phyloP scores from a whole-genome alignment of 2,113 vertebrate species.

The Xiphias gladius region DNA sequence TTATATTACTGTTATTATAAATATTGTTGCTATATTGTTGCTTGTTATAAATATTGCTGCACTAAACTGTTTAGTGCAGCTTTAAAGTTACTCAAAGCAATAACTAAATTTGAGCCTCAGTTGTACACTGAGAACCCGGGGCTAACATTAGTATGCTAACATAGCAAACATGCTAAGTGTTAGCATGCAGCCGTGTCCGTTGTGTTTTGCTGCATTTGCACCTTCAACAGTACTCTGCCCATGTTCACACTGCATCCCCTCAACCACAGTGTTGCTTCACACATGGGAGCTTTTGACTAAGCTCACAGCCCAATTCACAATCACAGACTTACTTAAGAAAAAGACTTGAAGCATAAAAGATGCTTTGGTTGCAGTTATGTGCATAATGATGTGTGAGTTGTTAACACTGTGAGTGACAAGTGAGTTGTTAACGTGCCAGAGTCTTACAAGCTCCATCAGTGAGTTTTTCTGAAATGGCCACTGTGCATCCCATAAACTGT shows the following conservation, averaged over 20 bases:
- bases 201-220: no score
- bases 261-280: not conserved
- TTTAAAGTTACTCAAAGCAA: not conserved
- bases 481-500: not conserved
- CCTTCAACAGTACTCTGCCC: not conserved
- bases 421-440: not conserved
- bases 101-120: not conserved
- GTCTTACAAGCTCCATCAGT: conserved; percentile 25
- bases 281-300: not conserved
- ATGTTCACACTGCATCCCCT: not conserved
- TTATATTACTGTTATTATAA: not conserved
- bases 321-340: not conserved
- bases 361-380: not conserved
- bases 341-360: not conserved
- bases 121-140: not conserved
- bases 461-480: not conserved
- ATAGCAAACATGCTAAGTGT: not conserved
- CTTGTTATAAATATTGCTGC: not conserved
- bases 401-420: not conserved
- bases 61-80: not conserved
- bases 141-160: not conserved
- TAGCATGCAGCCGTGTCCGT: not conserved
- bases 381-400: not conserved
- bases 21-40: not conserved
- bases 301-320: not conserved